Conservation (phyloP, 1,140 invertebrate species). For the Neoseiulus cucumeris region DNA sequence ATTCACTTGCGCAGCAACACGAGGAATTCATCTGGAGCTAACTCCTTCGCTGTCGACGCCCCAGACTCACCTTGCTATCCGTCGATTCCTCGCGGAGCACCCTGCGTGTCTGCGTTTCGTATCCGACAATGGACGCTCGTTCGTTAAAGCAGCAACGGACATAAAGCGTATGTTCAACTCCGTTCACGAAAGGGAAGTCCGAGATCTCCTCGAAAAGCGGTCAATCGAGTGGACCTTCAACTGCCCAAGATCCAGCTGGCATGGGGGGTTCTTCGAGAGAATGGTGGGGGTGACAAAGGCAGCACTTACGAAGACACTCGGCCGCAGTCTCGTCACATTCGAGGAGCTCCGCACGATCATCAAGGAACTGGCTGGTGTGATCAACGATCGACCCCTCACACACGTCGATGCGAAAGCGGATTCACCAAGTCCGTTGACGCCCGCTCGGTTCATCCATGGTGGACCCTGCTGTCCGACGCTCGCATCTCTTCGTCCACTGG, state of each 20-base stretch:
- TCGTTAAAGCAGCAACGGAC: constrained; percentile 14
- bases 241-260: no score
- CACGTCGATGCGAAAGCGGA: no score
- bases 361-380: no score
- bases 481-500: no score
- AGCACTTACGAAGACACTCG: constrained; percentile 23
- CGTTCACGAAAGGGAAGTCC: no score
- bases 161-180: constrained; percentile 8
- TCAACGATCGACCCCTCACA: no score
- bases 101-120: constrained; percentile 14
- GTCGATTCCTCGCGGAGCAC: constrained; percentile 26
- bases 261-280: no score
- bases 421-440: no score
- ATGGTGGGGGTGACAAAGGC: constrained; percentile 20
- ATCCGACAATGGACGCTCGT: constrained; percentile 16
- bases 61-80: constrained; percentile 25
- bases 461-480: no score
- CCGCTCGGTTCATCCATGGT: no score
- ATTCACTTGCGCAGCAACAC: constrained; percentile 29
- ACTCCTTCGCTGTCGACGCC: constrained; percentile 25
- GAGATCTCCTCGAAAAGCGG: no score
- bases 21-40: constrained; percentile 29
- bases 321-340: constrained; percentile 14
- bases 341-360: constrained; percentile 19
- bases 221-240: no score